Base-by-base conservation (phyloP, 92 coral and sea anemone species). In the Phymanthus crucifer region DNA sequence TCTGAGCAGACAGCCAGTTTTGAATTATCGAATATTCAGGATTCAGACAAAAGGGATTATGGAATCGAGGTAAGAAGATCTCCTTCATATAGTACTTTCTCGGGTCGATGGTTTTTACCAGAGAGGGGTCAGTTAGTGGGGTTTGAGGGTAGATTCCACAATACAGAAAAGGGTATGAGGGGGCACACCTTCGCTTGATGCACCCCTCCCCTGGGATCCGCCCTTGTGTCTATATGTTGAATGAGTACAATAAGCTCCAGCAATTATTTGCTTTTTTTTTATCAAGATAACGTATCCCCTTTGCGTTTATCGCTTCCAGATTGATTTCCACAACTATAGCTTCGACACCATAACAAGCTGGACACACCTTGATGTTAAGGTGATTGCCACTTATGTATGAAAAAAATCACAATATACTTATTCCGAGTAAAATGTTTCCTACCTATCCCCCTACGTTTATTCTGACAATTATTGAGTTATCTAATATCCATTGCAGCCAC, bases 21-120 rank as follows among this genome's bases (percentile, higher is more conserved):
- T 75, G 81, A 79, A 29, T 79, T 88, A 24, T 71, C 36, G 4
- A 27, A 83, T 56, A 74, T 57, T 4, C 36, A 67, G 32, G 72
- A 11, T 6, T 0, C 40, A 8, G 89, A 85, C 68, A 34, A 73
- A 17, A 37, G 69, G 9, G 26, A 79, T 29, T 85, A 45, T 58
- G 89, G 84, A 10, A 21, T 78, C 57, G 68, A 81, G 72, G 26
- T 85, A 43, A 76, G 85, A 16, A 10, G 48, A 10, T 17, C 1
- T 43, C 14, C 14, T 2, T 17, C 48, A 43, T 43, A 2, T n/a
- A n/a, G n/a, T n/a, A n/a, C n/a, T n/a, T n/a, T n/a, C n/a, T n/a
- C n/a, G n/a, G n/a, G n/a, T n/a, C n/a, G n/a, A n/a, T n/a, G n/a
- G n/a, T n/a, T n/a, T n/a, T n/a, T n/a, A n/a, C n/a, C n/a, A n/a